These are phyloP conservation scores for Oeneis ivallda DNA, from an alignment of 2,888 invertebrate genomes.

Conservation along the genomic window DNA sequence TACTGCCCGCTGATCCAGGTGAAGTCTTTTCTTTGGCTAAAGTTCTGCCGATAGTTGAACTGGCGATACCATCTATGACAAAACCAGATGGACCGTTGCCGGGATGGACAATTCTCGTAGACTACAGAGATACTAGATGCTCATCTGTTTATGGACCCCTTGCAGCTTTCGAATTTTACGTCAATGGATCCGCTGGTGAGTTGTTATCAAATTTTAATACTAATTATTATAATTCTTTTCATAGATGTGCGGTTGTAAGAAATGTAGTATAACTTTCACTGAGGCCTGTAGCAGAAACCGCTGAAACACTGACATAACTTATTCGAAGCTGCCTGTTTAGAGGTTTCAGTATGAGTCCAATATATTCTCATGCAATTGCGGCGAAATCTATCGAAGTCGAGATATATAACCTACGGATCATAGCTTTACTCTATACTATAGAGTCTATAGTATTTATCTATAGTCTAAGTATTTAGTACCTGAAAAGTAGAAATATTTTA, in stretches of 20 bases:
- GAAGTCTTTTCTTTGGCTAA: constrained; percentile 84
- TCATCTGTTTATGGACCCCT: constrained; percentile 89
- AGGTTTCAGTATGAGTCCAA: too few relatives aligned
- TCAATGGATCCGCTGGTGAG: constrained; percentile 85
- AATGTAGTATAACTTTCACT: not conserved
- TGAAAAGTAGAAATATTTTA: not conserved
- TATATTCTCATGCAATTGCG: too few relatives aligned
- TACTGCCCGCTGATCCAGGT: constrained; percentile 83
- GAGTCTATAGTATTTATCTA: too few relatives aligned
- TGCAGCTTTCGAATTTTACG: constrained; percentile 89
- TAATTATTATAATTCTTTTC: not conserved
- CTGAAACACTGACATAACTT: too few relatives aligned
- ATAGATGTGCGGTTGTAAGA: not conserved
- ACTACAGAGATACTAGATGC: constrained; percentile 87
- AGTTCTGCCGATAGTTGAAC: constrained; percentile 86
- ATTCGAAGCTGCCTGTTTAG: too few relatives aligned
- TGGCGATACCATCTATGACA: constrained; percentile 85
- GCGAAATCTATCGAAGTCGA: too few relatives aligned
- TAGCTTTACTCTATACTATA: too few relatives aligned
- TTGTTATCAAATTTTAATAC: constrained; percentile 23
- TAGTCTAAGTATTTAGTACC: too few relatives aligned
- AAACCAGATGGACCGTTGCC: constrained; percentile 82
- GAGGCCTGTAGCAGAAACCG: too few relatives aligned
- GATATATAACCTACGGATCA: too few relatives aligned
- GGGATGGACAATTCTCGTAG: constrained; percentile 86